A percentile compares a stretch with the other conserved stretches of the same genome.
Evolutionary conservation across 2,888 invertebrate species (phyloP).

Genomic region (Suillia variegata): DNA sequence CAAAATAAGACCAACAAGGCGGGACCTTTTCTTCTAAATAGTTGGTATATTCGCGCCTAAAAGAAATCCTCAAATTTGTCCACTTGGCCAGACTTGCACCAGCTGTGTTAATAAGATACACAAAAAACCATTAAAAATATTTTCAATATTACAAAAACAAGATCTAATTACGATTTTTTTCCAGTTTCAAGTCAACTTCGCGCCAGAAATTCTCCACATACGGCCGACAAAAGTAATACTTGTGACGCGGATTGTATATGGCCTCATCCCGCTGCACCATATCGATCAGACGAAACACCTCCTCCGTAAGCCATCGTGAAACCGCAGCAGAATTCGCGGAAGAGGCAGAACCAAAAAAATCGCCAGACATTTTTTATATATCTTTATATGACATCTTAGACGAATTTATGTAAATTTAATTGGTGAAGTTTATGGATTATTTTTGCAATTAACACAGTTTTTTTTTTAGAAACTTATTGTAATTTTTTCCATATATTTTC

Average conservation of each 20-base stretch:
- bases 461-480: no score
- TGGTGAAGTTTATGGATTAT: no score
- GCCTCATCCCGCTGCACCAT: slow-evolving; percentile 57
- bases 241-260: slow-evolving; percentile 58
- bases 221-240: slow-evolving; percentile 58
- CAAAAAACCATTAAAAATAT: background rate
- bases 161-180: slow-evolving; percentile 49
- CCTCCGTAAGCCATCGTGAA: slow-evolving; percentile 57
- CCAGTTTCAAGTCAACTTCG: slow-evolving; percentile 54
- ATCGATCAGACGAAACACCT: slow-evolving; percentile 57
- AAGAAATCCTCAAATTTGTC: slow-evolving; percentile 57
- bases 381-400: no score
- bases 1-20: slow-evolving; percentile 58
- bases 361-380: background rate
- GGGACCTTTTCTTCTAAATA: slow-evolving; percentile 55
- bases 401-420: no score
- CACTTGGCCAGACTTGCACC: slow-evolving; percentile 58
- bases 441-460: no score
- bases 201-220: slow-evolving; percentile 60
- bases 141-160: no score
- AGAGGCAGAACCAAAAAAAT: background rate
- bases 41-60: slow-evolving; percentile 57
- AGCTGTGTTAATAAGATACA: slow-evolving; percentile 39
- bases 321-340: no score
- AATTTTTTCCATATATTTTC: no score